Evolutionary conservation across 2,113 vertebrate genomes (phyloP), one percentile per base, ranked within the genome.

Genomic region (Chaenogobius annularis): DNA sequence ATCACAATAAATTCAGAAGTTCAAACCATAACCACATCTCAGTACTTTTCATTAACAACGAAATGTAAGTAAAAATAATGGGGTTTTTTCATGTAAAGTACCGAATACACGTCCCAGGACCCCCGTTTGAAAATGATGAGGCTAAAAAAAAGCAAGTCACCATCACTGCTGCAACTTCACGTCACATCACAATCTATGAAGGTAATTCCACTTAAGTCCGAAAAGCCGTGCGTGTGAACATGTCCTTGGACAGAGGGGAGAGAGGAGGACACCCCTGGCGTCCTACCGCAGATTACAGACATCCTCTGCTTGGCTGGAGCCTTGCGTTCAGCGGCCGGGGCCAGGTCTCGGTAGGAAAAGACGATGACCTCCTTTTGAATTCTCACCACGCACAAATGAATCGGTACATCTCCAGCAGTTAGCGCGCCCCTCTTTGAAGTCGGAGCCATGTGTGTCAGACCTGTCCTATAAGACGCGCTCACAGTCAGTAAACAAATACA

Each of bases 281-380:
- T 75, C 72, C 81, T 79, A 73, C 63, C 48, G 66, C 66, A 74
- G 83, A 78, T 83, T 67, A 80, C 78, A 88, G 77, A 85, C 48
- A 67, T 82, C 70, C 61, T 22, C 61, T 73, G 46, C 67, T 83
- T 74, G 79, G 81, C 81, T 78, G 82, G 75, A 73, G 68, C 62
- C 50, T 50, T 58, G 78, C 66, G 69, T 58, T 43, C 72, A 77
- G 69, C 65, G 68, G 52, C 44, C 23, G 63, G 79, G n/a, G 77
- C 77, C 75, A 78, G 37, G 77, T 84, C 85, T 82, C 81, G 76
- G 80, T 46, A 74, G 81, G 78, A 66, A 81, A 59, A 82, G 58
- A 40, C 82, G 83, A 85, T 83, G 84, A 87, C 84, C 87, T 83
- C 84, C 52, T 87, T 87, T 70, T 73, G 72, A 84, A 89, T 74